Conservation (phyloP, 2,797 vertebrate genomes). For the Gymnothorax reevesii region DNA sequence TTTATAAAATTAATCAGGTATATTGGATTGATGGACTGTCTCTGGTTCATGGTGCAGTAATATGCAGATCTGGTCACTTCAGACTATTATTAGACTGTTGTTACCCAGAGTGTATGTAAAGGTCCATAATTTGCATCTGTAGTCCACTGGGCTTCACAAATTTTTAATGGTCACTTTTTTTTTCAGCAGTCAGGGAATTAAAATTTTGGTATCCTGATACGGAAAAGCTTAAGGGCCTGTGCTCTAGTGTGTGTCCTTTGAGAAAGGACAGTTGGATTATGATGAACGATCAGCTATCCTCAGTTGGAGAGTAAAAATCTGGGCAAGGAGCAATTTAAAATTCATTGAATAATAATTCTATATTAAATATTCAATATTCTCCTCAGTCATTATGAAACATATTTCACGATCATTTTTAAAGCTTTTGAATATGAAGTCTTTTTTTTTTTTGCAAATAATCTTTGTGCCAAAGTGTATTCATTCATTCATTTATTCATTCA, state of each 20-base stretch:
- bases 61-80: not conserved
- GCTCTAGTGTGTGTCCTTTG: not conserved
- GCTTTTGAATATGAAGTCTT: not conserved
- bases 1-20: not conserved
- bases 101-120: too few species aligned
- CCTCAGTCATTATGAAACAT: not conserved
- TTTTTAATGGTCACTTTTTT: too few species aligned
- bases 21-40: not conserved
- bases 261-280: not conserved
- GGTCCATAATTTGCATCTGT: too few species aligned
- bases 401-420: not conserved
- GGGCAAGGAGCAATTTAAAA: not conserved
- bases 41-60: not conserved
- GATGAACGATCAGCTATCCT: not conserved
- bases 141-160: too few species aligned
- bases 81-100: not conserved
- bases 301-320: not conserved
- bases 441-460: not conserved
- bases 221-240: not conserved
- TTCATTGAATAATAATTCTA: not conserved
- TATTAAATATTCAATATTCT: not conserved
- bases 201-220: too few species aligned
- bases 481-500: not conserved
- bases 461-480: not conserved
- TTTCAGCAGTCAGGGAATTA: too few species aligned